Conservation (phyloP, 1,140 invertebrate species). For the Dysdera silvatica region DNA sequence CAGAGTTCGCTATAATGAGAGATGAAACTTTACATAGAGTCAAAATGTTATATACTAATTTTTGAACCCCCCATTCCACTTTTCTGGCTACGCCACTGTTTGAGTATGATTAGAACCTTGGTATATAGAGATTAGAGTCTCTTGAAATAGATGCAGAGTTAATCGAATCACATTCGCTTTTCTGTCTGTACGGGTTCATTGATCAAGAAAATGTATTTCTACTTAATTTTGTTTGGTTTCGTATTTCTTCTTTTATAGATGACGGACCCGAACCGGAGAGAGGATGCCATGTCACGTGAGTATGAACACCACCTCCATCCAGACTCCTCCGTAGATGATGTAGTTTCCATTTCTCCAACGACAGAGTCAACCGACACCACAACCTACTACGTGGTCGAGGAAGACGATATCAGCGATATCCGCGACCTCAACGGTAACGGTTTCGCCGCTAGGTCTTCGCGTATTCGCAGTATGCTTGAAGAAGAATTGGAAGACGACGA, state of each 20-base stretch:
- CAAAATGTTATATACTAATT: too few species aligned
- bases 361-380: background rate
- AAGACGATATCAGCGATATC: background rate
- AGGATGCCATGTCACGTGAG: conserved; percentile 31
- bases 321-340: conserved; percentile 19
- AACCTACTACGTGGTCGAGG: conserved; percentile 9
- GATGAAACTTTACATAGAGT: too few species aligned
- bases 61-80: too few species aligned
- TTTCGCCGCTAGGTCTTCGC: conserved; percentile 11
- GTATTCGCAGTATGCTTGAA: conserved; percentile 19
- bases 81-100: too few species aligned
- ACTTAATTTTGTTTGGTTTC: too few species aligned
- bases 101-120: too few species aligned
- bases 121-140: too few species aligned
- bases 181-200: too few species aligned
- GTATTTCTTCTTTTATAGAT: background rate
- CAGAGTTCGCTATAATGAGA: too few species aligned
- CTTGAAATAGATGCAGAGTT: too few species aligned
- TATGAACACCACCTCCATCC: conserved; percentile 33
- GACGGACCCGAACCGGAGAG: conserved; percentile 18
- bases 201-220: too few species aligned
- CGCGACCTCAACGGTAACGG: background rate
- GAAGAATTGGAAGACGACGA: conserved; percentile 29
- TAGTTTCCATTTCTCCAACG: conserved; percentile 11
- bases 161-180: too few species aligned